Base-by-base conservation (phyloP, 2,113 vertebrate genomes). In the Glaucomys volans region DNA sequence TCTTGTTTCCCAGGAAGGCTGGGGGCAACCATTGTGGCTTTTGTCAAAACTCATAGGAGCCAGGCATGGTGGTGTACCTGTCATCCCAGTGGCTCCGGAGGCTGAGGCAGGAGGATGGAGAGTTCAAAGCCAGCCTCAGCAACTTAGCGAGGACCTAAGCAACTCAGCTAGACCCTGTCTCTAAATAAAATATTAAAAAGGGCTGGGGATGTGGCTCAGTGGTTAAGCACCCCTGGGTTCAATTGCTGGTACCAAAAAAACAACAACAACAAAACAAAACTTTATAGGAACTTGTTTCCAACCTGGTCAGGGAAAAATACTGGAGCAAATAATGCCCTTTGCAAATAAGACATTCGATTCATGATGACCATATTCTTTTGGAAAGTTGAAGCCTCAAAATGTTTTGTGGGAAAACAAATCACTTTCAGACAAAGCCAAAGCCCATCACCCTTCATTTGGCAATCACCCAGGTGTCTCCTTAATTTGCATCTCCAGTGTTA, bases 291-390 rank as follows among this genome's bases (percentile, higher is more conserved):
- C 32, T 40, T 72, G 42, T 87, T 95, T 95, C 87, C 93, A 83
- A 83, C n/a, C 17, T 83, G 62, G 22, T 8, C 72, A 75, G 42
- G 50, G 42, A 75, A 86, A 95, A 91, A 87, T 69, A 54, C 67
- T 71, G 37, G 28, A 50, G 64, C n/a, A 91, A 90, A 89, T 66
- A 42, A 71, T 30, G 30, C 83, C 64, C 47, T 95, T 44, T 74
- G 32, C 75, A 96, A 96, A 95, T 71, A 81, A 95, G 37, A 52
- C 40, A 32, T 59, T 87, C 9, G 44, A 7, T 66, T 81, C 44
- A 35, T 94, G 30, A 50, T 91, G 6, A 91, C 72, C 84, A 28
- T n/a, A 87, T 86, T 89, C 62, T 86, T 83, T 32, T 40, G n/a
- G 93, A 89, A 89, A 42, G 64, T 0, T 91, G 35, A 86, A 94